Percentiles rank a stretch among this genome's conserved stretches.
Evolutionary conservation across 1,140 invertebrate genomes (phyloP).

Genomic region (Micrasema longulum): DNA sequence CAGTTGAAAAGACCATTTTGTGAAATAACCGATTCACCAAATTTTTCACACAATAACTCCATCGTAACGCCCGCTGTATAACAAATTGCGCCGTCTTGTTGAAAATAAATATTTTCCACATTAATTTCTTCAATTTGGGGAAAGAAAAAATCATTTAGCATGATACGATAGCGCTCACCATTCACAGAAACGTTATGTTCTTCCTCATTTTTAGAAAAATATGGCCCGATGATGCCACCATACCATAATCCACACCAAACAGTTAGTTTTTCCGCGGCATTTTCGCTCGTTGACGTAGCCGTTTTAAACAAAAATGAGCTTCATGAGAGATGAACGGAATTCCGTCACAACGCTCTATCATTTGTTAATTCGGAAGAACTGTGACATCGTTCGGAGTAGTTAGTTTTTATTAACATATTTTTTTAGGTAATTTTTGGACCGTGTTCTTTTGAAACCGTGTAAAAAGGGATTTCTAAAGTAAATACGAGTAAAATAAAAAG

Average conservation of each 20-base stretch:
- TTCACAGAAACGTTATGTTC: constrained; percentile 56
- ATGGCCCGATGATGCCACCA: constrained; percentile 56
- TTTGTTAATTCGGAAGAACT: too few species aligned
- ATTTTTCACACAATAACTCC: constrained; percentile 30
- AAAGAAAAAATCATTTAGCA: constrained; percentile 57
- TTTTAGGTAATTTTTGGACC: too few species aligned
- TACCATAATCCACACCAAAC: constrained; percentile 56
- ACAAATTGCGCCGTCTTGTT: constrained; percentile 54
- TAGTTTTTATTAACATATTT: too few species aligned
- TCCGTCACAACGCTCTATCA: too few species aligned
- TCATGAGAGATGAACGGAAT: too few species aligned
- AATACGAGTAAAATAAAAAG: too few species aligned
- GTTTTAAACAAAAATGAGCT: too few species aligned
- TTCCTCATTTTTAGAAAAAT: constrained; percentile 57
- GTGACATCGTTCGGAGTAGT: too few species aligned
- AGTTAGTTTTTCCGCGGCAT: constrained; percentile 55
- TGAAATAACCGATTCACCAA: constrained; percentile 28
- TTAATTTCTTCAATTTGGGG: constrained; percentile 50
- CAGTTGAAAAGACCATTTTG: constrained; percentile 20
- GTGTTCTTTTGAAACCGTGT: too few species aligned
- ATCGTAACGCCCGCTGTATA: constrained; percentile 53
- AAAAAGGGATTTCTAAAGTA: too few species aligned
- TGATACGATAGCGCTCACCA: constrained; percentile 56
- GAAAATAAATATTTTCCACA: constrained; percentile 54
- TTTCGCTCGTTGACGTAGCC: too few species aligned